A percentile compares a stretch with the other conserved stretches of the same genome.
phyloP scores from a whole-genome alignment of 2,113 vertebrate species.

The Chaenocephalus aceratus region DNA sequence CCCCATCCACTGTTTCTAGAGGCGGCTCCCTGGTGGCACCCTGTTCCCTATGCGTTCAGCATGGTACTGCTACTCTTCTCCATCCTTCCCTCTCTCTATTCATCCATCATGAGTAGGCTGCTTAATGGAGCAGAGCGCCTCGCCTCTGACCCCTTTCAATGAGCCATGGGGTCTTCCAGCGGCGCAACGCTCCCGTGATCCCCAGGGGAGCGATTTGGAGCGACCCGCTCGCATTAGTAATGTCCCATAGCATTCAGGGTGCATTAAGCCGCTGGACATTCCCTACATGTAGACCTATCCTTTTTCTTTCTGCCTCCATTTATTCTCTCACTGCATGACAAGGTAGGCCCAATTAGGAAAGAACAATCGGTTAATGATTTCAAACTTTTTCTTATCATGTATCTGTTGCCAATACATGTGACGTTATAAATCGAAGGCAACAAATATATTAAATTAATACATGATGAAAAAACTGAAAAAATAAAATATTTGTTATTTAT shows the following conservation, averaged over 20 bases:
- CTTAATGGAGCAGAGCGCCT: constrained; percentile 77
- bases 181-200: constrained; percentile 43
- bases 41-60: constrained; percentile 40
- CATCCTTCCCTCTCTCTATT: constrained; percentile 51
- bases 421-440: no score
- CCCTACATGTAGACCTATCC: constrained; percentile 40
- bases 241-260: constrained; percentile 70
- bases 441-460: neutral
- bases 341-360: constrained; percentile 1
- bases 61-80: constrained; percentile 41
- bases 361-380: neutral
- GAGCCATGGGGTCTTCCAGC: constrained; percentile 65
- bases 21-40: constrained; percentile 61
- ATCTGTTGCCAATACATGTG: no score
- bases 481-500: no score
- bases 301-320: constrained; percentile 13
- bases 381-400: neutral
- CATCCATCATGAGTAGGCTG: constrained; percentile 73
- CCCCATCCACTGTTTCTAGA: constrained; percentile 45
- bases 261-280: constrained; percentile 71
- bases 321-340: constrained; percentile 4
- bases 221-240: constrained; percentile 64
- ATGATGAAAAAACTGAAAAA: constrained; percentile 8
- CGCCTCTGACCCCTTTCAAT: constrained; percentile 80
- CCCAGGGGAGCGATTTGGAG: constrained; percentile 65